Conservation (phyloP, 2,888 invertebrate genomes). For the Piscicola geometra region DNA sequence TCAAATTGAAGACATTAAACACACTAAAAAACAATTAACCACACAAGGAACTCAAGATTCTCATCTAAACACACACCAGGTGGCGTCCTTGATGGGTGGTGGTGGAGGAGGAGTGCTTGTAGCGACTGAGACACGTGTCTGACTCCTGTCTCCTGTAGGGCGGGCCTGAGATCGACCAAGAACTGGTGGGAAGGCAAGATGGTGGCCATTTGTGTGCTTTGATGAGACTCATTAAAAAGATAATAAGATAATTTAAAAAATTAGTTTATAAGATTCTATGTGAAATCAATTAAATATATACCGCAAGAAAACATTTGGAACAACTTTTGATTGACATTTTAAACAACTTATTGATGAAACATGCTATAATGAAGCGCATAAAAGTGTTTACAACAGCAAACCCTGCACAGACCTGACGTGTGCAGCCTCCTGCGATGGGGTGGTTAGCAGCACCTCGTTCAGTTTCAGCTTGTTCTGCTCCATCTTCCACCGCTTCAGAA, state of each 20-base stretch:
- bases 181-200: background rate
- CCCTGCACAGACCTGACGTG: background rate
- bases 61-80: too few relatives aligned
- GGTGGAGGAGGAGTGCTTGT: background rate
- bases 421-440: background rate
- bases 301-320: too few relatives aligned
- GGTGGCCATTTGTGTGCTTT: too few relatives aligned
- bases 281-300: too few relatives aligned
- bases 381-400: background rate
- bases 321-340: too few relatives aligned
- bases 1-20: too few relatives aligned
- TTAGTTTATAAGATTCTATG: too few relatives aligned
- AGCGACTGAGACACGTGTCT: background rate
- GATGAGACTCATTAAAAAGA: too few relatives aligned
- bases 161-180: background rate
- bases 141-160: background rate
- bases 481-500: background rate
- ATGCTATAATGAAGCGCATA: background rate
- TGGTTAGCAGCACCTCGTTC: background rate
- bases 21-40: too few relatives aligned
- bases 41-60: too few relatives aligned
- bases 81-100: too few relatives aligned
- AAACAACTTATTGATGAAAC: background rate
- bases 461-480: conserved; percentile 7
- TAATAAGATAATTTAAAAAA: too few relatives aligned